Base-by-base conservation (phyloP, 1,140 invertebrate species). In the Gryllus bimaculatus region DNA sequence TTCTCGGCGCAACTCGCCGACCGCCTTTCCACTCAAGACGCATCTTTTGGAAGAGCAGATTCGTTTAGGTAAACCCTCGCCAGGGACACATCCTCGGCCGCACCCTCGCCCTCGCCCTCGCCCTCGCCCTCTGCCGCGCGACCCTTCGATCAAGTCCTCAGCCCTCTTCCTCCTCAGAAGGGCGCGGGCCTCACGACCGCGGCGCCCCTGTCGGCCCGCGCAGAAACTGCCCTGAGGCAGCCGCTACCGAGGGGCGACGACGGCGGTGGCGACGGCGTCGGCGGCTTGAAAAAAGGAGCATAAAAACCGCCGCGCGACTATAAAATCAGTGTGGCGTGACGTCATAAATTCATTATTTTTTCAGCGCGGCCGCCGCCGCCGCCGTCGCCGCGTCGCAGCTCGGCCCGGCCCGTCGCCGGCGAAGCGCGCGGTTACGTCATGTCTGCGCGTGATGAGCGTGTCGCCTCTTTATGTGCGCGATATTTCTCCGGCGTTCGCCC, bases 251-350 rank as follows among this genome's bases (percentile, higher is more conserved):
- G 18, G 18, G 54, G 54, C 10, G 54, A 18, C 18, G 54, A 66
- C 54, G 10, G 54, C 54, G 54, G 18, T 18, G 54, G 54, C 54
- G 54, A 66, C 54, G 54, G 54, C 54, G 10, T 18, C 54, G 10
- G 10, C 54, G 10, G 2, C 54, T 66, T 2, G 54, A 66, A 66
- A 66, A 66, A 66, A 18, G 18, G 54, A 66, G 83, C 78, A 85
- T 84, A 79, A 84, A 84, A 85, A 87, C 86, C 80, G 81, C 82
- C 48, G 80, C 80, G 39, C 75, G 48, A 77, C 76, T 77, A 77
- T 77, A 77, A 77, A 77, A 77, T 77, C 76, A 77, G 76, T 77
- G 15, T 77, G 76, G 76, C 76, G 47, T 77, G 48, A 77, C 76
- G 48, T 77, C 48, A 77, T 77, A 77, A 77, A 77, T 77, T 77